These are phyloP conservation scores for Lates calcarifer DNA, from an alignment of 2,113 vertebrate genomes.

Conservation along the genomic window DNA sequence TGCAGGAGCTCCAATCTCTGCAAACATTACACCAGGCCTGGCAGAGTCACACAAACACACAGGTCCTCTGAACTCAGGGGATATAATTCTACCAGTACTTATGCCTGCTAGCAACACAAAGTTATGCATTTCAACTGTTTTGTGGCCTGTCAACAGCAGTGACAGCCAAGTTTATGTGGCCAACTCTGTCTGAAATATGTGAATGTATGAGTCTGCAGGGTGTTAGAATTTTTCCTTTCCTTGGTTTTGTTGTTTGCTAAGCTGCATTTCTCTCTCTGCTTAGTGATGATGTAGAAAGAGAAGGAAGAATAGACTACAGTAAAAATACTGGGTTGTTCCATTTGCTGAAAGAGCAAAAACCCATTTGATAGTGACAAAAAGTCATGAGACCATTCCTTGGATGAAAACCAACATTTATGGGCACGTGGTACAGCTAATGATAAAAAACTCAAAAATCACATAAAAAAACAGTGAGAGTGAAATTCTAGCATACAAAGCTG, in stretches of 20 bases:
- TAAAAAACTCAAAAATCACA: not conserved
- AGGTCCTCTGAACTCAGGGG: not conserved
- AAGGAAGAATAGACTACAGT: not conserved
- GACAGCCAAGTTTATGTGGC: slow-evolving; percentile 7
- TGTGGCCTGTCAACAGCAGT: slow-evolving; percentile 8
- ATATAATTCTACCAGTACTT: not conserved
- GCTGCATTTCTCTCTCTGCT: not conserved
- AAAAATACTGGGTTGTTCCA: not conserved
- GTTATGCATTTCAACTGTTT: not conserved
- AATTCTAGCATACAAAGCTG: not conserved
- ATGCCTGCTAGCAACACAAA: slow-evolving; percentile 4
- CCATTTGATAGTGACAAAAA: not conserved
- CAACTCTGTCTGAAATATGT: fast-evolving
- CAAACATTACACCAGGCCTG: slow-evolving; percentile 27
- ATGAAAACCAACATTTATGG: not conserved
- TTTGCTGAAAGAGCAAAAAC: not conserved
- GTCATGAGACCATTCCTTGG: not conserved
- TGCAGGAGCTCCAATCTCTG: slow-evolving; percentile 43
- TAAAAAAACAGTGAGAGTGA: not conserved
- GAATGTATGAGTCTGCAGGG: not conserved
- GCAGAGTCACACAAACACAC: slow-evolving; percentile 24
- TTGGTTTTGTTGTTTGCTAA: not conserved
- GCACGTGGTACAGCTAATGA: not conserved
- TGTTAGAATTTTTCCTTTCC: not conserved
- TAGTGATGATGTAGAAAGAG: not conserved